A percentile compares a stretch with the other conserved stretches of the same genome.
Evolutionary conservation across 2,888 invertebrate genomes (phyloP).

Genomic region (Abrostola triplasia): DNA sequence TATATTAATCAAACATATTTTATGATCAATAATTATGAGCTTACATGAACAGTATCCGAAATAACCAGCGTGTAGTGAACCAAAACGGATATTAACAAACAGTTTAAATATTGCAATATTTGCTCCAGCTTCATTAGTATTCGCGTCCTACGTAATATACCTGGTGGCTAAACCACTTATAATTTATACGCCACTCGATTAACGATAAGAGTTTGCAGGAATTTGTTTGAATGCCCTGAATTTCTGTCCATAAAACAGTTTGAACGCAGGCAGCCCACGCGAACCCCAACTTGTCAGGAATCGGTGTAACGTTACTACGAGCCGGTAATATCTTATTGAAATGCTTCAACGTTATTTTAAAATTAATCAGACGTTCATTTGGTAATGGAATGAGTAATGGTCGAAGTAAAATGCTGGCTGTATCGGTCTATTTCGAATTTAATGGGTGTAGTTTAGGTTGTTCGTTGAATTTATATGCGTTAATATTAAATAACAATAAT

Average conservation of each 20-base stretch:
- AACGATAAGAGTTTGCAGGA: constrained; percentile 40
- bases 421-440: constrained; percentile 12
- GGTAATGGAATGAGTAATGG: constrained; percentile 43
- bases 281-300: constrained; percentile 8
- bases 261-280: constrained; percentile 35
- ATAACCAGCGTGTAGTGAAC: constrained; percentile 13
- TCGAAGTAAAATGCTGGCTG: constrained; percentile 18
- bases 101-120: constrained; percentile 45
- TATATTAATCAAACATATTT: constrained; percentile 21
- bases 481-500: constrained; percentile 2
- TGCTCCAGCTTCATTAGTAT: constrained; percentile 36
- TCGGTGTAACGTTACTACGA: constrained; percentile 30
- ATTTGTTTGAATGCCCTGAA: constrained; percentile 42
- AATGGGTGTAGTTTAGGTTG: constrained; percentile 12
- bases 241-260: constrained; percentile 34
- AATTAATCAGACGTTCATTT: constrained; percentile 37
- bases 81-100: constrained; percentile 40
- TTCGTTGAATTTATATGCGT: constrained; percentile 21
- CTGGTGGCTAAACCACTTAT: constrained; percentile 34
- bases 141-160: constrained; percentile 41
- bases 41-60: constrained; percentile 12
- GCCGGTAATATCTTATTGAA: constrained; percentile 25
- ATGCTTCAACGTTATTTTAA: constrained; percentile 27
- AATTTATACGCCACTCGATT: constrained; percentile 46
- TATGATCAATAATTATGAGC: constrained; percentile 19